These are phyloP conservation scores for Pangasius sanitwongsei DNA, from an alignment of 2,797 vertebrate genomes.

Conservation along the genomic window DNA sequence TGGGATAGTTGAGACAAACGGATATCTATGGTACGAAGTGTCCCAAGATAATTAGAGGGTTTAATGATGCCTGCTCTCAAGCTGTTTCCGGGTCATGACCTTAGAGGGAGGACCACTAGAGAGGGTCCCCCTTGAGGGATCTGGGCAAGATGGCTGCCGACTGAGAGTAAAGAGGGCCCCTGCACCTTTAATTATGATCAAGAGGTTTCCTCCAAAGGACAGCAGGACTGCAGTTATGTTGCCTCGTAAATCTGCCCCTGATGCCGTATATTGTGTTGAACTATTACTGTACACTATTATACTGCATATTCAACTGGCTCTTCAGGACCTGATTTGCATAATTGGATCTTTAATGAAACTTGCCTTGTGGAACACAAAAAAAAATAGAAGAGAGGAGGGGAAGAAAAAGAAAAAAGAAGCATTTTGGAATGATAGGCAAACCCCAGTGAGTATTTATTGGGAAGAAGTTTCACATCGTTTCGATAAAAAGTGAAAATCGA, in stretches of 20 bases:
- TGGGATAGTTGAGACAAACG: constrained; percentile 53
- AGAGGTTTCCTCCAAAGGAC: constrained; percentile 87
- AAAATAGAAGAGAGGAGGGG: constrained; percentile 61
- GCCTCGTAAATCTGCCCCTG: constrained; percentile 88
- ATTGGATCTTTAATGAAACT: constrained; percentile 95
- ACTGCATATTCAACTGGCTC: constrained; percentile 86
- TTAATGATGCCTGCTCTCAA: constrained; percentile 54
- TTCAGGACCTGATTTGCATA: constrained; percentile 91
- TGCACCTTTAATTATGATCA: constrained; percentile 96
- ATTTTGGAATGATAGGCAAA: constrained; percentile 76
- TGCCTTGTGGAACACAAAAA: constrained; percentile 86
- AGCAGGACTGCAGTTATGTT: constrained; percentile 87
- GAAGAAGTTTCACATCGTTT: constrained; percentile 37
- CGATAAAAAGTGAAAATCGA: constrained; percentile 59
- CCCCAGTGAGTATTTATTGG: constrained; percentile 49
- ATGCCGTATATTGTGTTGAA: constrained; percentile 85
- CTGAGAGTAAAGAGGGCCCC: constrained; percentile 80
- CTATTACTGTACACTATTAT: constrained; percentile 88
- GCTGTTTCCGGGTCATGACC: constrained; percentile 59
- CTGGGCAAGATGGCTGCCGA: constrained; percentile 71
- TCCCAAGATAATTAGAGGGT: constrained; percentile 54
- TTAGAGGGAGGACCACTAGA: constrained; percentile 38
- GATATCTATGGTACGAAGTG: constrained; percentile 41
- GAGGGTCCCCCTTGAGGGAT: constrained; percentile 70
- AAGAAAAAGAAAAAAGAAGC: constrained; percentile 60